A percentile compares a stretch with the other conserved stretches of the same genome.
Conservation (phyloP, 2,797 vertebrate species). For the Onychomys leucogaster region DNA sequence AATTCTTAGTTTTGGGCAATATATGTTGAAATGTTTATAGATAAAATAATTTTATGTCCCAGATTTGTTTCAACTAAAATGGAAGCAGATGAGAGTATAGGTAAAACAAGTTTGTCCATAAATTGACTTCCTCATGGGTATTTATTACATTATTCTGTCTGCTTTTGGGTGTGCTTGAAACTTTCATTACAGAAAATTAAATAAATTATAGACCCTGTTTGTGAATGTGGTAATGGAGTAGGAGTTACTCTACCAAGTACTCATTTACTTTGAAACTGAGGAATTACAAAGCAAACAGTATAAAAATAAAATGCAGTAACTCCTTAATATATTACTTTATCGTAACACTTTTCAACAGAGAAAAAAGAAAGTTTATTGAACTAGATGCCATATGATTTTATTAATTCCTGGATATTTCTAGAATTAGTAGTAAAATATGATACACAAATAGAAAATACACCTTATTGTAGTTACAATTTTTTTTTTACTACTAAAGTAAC, state of each 20-base stretch:
- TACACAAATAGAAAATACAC: constrained; percentile 40
- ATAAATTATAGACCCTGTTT: not conserved
- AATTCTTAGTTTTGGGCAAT: not conserved
- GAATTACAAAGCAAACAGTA: constrained; percentile 13
- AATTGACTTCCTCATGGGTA: not conserved
- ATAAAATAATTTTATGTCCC: constrained; percentile 5
- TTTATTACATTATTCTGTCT: not conserved
- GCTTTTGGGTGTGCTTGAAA: not conserved
- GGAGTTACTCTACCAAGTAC: not conserved
- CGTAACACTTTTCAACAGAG: constrained; percentile 30
- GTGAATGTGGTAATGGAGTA: not conserved
- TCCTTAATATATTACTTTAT: not conserved
- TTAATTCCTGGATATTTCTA: constrained; percentile 18
- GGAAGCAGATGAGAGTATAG: not conserved
- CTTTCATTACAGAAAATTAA: constrained; percentile 21
- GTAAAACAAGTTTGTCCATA: constrained; percentile 23
- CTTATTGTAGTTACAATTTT: constrained; percentile 20
- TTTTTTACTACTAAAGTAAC: constrained; percentile 30
- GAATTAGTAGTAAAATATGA: constrained; percentile 50
- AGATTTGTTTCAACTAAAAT: constrained; percentile 58
- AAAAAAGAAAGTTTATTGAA: not conserved
- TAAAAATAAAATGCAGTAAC: constrained; percentile 52
- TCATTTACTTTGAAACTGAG: not conserved
- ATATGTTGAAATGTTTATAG: constrained; percentile 35
- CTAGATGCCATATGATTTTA: not conserved